phyloP scores from a whole-genome alignment of 2,797 vertebrate species.

The Dryobates pubescens region DNA sequence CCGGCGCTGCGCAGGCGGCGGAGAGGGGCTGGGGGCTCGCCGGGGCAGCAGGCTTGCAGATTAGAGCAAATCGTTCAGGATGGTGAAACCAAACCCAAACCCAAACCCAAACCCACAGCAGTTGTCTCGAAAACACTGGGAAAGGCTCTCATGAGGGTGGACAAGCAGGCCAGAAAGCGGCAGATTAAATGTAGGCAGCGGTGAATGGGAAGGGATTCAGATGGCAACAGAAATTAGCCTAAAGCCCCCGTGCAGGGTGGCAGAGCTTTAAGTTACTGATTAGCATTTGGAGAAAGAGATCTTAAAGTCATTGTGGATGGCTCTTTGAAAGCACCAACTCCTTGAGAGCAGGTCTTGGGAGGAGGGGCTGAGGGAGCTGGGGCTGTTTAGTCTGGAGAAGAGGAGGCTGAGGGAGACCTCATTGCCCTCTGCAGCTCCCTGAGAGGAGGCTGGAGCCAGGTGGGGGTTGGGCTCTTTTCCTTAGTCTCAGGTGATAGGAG shows the following conservation, averaged over 20 bases:
- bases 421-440: too few relatives aligned
- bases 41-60: slow-evolving; percentile 34
- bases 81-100: background rate
- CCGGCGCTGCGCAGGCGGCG: background rate
- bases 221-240: slow-evolving; percentile 60
- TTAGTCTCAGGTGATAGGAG: too few relatives aligned
- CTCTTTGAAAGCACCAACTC: slow-evolving; percentile 57
- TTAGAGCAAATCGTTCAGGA: slow-evolving; percentile 52
- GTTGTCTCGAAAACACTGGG: slow-evolving; percentile 56
- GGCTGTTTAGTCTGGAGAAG: too few relatives aligned
- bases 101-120: background rate
- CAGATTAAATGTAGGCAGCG: slow-evolving; percentile 63
- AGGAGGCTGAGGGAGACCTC: too few relatives aligned
- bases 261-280: slow-evolving; percentile 68
- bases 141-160: slow-evolving; percentile 54
- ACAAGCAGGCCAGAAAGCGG: slow-evolving; percentile 52
- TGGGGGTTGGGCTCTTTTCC: too few relatives aligned
- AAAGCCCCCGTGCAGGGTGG: slow-evolving; percentile 61
- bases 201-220: slow-evolving; percentile 67
- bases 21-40: slow-evolving; percentile 4
- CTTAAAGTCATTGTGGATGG: slow-evolving; percentile 70
- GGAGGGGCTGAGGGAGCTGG: too few relatives aligned
- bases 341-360: too few relatives aligned
- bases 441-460: too few relatives aligned
- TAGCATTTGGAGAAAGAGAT: slow-evolving; percentile 74